Conservation (phyloP, 2,797 vertebrate genomes). For the Pterois miles region DNA sequence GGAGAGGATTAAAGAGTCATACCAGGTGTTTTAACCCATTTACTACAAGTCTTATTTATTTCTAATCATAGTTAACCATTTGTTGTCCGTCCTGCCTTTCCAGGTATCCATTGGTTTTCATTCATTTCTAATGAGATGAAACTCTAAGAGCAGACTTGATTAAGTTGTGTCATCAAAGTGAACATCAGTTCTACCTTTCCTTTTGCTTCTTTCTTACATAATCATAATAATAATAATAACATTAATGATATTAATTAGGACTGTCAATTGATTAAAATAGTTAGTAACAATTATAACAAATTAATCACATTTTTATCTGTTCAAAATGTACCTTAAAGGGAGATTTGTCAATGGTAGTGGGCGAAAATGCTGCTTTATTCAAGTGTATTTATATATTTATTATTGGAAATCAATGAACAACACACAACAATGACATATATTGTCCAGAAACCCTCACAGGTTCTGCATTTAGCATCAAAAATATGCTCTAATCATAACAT, state of each 20-base stretch:
- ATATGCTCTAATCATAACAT: no score
- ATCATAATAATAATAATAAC: neutral
- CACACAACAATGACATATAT: no score
- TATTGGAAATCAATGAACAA: no score
- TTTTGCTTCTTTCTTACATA: neutral
- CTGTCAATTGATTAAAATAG: no score
- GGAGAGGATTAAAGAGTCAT: slow-evolving; percentile 29
- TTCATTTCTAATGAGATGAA: neutral
- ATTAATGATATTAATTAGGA: neutral
- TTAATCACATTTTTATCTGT: no score
- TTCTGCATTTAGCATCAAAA: no score
- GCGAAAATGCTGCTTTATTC: no score
- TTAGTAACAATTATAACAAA: no score
- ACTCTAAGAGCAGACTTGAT: neutral
- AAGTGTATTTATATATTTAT: no score
- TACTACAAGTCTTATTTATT: slow-evolving; percentile 13
- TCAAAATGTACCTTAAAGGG: no score
- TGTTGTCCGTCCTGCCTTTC: neutral
- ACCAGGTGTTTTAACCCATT: slow-evolving; percentile 9
- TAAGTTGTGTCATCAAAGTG: neutral
- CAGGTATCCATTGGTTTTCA: neutral
- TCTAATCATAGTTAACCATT: neutral
- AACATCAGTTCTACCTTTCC: neutral
- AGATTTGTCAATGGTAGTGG: no score
- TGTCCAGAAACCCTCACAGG: no score